Evolutionary conservation across 2,797 vertebrate genomes (phyloP), one percentile per base, ranked within the genome.

Genomic region (Mus caroli): DNA sequence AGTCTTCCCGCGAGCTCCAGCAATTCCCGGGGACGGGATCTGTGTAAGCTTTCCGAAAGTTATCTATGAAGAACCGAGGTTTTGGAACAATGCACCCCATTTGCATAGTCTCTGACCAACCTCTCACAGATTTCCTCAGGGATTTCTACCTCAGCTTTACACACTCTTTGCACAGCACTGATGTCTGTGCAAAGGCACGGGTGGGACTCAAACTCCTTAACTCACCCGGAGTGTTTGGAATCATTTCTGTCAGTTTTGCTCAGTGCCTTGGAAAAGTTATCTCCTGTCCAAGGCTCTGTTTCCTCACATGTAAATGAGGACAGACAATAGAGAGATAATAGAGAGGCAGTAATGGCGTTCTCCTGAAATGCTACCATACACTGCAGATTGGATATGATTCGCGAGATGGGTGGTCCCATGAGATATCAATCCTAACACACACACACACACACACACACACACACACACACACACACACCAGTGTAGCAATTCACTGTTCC

Each of bases 31-130:
- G 76, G 58, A 52, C 22, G 6, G 64, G n/a, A 26, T 89, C 31
- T 54, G 67, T 31, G 52, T 24, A 58, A 69, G 93, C 46, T 58
- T 84, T 43, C 52, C 77, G n/a, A n/a, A n/a, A 91, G 79, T 89
- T 50, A n/a, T 50, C 69, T 76, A 54, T 4, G 67, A 94, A 92
- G 54, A 93, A 90, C 56, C 28, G 10, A 31, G 87, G 40, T 43
- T 79, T 50, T 34, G 13, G 20, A 46, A 60, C 56, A 37, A 52
- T 0, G 4, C 0, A 0, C 4, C 40, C 12, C 2, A 7, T 37
- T 24, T 22, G 80, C 37, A 4, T 0, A 40, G 13, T 71, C 50
- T 31, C 43, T 24, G 14, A 0, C 1, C 9, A 37, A 26, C 6
- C 43, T 20, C 8, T 17, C 64, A 40, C 1, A n/a, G 5, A 20